Conservation (phyloP, 2,113 vertebrate species). For the Pomatostomus ruficeps region DNA sequence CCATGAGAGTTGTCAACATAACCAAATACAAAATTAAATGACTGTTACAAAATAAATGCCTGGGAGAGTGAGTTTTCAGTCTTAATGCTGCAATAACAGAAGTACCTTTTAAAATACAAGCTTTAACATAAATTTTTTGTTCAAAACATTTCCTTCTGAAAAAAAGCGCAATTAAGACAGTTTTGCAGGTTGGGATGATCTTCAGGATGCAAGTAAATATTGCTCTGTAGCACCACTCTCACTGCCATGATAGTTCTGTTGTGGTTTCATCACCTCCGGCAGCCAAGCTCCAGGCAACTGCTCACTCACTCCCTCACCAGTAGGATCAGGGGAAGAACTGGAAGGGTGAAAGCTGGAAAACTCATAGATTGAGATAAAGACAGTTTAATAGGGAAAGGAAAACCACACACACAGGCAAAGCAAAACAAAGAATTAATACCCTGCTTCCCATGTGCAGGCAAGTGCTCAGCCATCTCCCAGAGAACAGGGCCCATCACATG, state of each 20-base stretch:
- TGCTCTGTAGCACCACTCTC: neutral
- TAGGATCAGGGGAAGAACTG: neutral
- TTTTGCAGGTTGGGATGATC: neutral
- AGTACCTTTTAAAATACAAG: neutral
- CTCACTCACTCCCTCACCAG: neutral
- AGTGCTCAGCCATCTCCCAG: neutral
- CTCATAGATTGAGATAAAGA: neutral
- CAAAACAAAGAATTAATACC: neutral
- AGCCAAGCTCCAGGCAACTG: neutral
- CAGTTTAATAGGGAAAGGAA: neutral
- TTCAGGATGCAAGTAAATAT: neutral
- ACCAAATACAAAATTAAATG: neutral
- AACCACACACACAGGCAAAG: neutral
- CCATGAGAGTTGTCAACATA: neutral
- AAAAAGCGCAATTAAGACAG: neutral
- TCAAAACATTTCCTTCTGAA: neutral
- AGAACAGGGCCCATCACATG: neutral
- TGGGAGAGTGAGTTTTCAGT: neutral
- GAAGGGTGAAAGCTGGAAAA: neutral
- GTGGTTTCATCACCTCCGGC: neutral
- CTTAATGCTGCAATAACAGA: neutral
- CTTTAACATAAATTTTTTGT: neutral
- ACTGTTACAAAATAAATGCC: neutral
- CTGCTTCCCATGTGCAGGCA: neutral
- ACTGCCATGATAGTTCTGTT: neutral